Base-by-base conservation (phyloP, 2,888 invertebrate species). In the Aphidius colemani region DNA sequence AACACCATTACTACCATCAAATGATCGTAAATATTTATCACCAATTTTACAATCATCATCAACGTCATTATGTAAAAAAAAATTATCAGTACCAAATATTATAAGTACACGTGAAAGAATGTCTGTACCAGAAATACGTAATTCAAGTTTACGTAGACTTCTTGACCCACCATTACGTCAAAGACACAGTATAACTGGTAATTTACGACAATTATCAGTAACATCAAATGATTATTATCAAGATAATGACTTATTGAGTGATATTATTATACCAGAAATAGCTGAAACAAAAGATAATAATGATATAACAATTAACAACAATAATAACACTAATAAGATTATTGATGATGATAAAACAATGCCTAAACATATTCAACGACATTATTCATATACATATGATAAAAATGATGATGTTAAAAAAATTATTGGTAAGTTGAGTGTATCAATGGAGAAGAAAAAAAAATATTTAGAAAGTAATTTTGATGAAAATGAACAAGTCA, bases 381-480 rank as follows among this genome's bases (percentile, higher is more conserved):
- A 80, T 58, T 80, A 78, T 57, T 77, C 80, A n/a, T 80, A 80
- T 64, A 80, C 80, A 6, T 80, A 80, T 49, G 80, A 80, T 59
- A 74, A 72, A 6, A 71, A 67, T n/a, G 74, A 73, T 13, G 72
- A 74, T 5, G 53, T 61, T 3, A 61, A 48, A 30, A 68, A 68
- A 43, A 65, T 68, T 1, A 70, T 75, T 0, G 72, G 74, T 3
- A 75, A 72, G 39, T 57, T 74, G 6, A 77, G 71, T 59, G 71
- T 78, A 7, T 70, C 72, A 6, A 57, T 76, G 50, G 77, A 75
- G 3, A 30, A 30, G 5, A 74, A 73, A 53, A 79, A 79, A 55
- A 79, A 79, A 53, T 79, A 75, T 53, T 64, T 80, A 2, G 81
- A 80, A 59, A 81, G 81, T 45, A 79, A 79, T 61, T 80, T 81